Base-by-base conservation (phyloP, 2,888 invertebrate genomes). In the Leucoma salicis region DNA sequence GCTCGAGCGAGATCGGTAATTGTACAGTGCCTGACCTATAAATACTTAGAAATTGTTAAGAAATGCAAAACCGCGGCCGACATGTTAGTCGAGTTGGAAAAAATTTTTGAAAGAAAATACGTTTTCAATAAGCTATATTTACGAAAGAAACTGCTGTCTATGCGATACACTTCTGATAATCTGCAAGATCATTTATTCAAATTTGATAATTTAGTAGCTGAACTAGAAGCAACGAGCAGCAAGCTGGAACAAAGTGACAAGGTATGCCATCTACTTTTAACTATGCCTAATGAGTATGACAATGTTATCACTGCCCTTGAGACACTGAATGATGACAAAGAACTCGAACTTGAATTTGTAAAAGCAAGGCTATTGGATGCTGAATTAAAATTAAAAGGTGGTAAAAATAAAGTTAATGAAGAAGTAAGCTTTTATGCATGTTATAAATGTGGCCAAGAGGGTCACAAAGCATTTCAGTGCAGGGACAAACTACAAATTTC, bases 271-370 rank as follows among this genome's bases (percentile, higher is more conserved):
- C 29, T 36, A 6, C 12, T 36, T 10, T 5, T 16, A 1, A 8
- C 12, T 1, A 11, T 36, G 12, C 28, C 28, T 10, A 1, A 14
- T 2, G 8, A 29, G 28, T 36, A 36, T 36, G 28, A 36, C 5
- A 15, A 2, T 12, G 36, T 36, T 2, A 36, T 36, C 8, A 36
- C 36, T 16, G 6, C 16, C 2, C 15, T 36, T 15, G 36, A 36
- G 13, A 36, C 36, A 8, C 11, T 36, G 15, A 10, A 10, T 1
- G 14, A n/a, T n/a, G 28, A 35, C 0, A 15, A 11, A 1, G n/a
- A 7, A 10, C 2, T 27, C 0, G n/a, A 12, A 2, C 10, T 36
- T 1, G 28, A 36, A 6, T 36, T 28, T 28, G 15, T 36, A 0
- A 16, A 29, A 27, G 10, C 27, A 7, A 11, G 28, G 6, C 16